phyloP scores from a whole-genome alignment of 2,797 vertebrate genomes.

The Neostethus bicornis region DNA sequence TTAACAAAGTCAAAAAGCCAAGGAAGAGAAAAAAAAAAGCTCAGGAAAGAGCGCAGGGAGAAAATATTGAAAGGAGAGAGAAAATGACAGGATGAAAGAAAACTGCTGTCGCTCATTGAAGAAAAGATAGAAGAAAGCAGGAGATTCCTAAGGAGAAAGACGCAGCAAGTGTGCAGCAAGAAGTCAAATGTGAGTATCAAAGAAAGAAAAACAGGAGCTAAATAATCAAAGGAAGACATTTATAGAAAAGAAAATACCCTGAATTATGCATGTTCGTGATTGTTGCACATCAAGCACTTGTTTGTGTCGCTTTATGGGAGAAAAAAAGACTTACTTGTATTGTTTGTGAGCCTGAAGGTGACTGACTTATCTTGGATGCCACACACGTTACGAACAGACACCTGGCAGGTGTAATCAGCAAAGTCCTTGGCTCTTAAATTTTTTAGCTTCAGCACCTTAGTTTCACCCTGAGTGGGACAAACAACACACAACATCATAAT shows the following conservation, averaged over 20 bases:
- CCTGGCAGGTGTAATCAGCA: constrained; percentile 95
- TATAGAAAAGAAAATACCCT: background rate
- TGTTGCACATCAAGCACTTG: background rate
- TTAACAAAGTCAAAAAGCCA: constrained; percentile 39
- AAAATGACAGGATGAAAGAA: constrained; percentile 20
- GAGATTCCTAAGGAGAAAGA: constrained; percentile 14
- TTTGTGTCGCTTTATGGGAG: constrained; percentile 1
- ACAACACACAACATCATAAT: constrained; percentile 11
- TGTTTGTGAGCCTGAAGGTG: constrained; percentile 94
- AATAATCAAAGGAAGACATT: constrained; percentile 4
- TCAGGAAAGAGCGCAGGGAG: constrained; percentile 9
- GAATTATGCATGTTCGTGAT: background rate
- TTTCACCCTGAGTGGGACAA: constrained; percentile 86
- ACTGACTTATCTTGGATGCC: constrained; percentile 93
- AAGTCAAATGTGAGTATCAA: constrained; percentile 11
- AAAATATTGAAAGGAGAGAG: constrained; percentile 15
- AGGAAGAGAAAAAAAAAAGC: constrained; percentile 28
- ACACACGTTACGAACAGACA: constrained; percentile 96
- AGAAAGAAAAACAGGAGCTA: constrained; percentile 1
- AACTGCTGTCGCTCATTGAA: constrained; percentile 2
- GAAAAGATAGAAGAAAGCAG: constrained; percentile 13
- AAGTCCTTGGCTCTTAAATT: constrained; percentile 94
- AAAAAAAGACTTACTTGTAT: constrained; percentile 83
- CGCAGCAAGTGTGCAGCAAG: background rate
- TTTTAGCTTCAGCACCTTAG: constrained; percentile 97